Percentiles rank a stretch among this genome's conserved stretches.
These are phyloP conservation scores for Diarsia mendica DNA, from an alignment of 2,888 invertebrate species.

Conservation along the genomic window DNA sequence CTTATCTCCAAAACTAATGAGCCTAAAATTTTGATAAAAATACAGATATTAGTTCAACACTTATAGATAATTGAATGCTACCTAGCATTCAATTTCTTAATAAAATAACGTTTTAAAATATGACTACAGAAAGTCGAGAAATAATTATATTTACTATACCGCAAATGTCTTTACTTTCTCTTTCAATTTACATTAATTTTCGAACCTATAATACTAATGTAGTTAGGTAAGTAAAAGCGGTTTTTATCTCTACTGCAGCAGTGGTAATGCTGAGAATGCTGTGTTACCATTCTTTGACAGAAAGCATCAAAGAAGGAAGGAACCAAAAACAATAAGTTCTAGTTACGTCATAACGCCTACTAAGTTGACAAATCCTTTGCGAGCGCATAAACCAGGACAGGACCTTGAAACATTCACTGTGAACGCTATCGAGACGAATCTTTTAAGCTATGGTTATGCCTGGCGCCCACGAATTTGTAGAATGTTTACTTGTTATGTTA, in stretches of 20 bases:
- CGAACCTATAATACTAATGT: neutral
- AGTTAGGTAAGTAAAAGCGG: neutral
- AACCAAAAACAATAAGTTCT: conserved; percentile 71
- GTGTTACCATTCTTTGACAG: conserved; percentile 22
- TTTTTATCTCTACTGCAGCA: neutral
- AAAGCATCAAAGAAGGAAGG: conserved; percentile 63
- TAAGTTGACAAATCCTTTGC: conserved; percentile 87
- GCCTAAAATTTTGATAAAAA: no score
- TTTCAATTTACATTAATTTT: conserved; percentile 24
- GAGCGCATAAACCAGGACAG: conserved; percentile 85
- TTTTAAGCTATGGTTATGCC: conserved; percentile 79
- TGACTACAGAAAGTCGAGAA: neutral
- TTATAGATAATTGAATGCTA: no score
- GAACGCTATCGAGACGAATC: conserved; percentile 88
- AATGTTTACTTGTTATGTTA: conserved; percentile 58
- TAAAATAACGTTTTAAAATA: neutral
- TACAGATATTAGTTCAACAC: no score
- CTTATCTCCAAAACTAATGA: no score
- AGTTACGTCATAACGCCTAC: conserved; percentile 86
- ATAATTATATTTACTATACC: conserved; percentile 31
- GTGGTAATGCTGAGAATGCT: conserved; percentile 1
- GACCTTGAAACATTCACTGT: conserved; percentile 89
- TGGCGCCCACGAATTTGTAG: conserved; percentile 83
- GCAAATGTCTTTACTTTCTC: conserved; percentile 42
- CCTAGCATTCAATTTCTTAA: no score